Conservation (phyloP, 2,113 vertebrate species). For the Epinephelus cyanopodus region DNA sequence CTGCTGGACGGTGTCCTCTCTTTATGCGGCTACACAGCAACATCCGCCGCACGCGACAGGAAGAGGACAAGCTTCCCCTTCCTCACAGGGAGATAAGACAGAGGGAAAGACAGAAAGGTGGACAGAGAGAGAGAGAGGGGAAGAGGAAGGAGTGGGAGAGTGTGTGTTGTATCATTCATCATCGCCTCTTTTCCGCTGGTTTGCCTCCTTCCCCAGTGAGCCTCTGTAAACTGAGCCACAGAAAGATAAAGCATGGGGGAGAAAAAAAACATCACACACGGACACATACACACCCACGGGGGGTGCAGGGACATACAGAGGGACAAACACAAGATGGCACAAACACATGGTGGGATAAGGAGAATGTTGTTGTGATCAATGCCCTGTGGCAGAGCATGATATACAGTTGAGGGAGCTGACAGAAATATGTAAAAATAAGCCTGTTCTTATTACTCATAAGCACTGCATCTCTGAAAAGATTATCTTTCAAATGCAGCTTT, state of each 20-base stretch:
- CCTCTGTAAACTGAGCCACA: constrained; percentile 18
- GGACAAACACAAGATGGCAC: constrained; percentile 8
- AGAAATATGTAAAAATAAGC: background rate
- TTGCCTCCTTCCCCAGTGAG: constrained; percentile 53
- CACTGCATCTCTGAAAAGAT: background rate
- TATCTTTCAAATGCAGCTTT: background rate
- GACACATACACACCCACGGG: background rate
- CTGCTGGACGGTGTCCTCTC: constrained; percentile 51
- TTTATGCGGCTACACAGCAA: constrained; percentile 39
- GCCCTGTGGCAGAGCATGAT: constrained; percentile 13
- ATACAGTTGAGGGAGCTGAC: background rate
- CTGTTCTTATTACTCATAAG: background rate
- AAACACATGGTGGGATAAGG: background rate
- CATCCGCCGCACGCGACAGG: constrained; percentile 40
- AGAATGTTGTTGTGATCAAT: background rate
- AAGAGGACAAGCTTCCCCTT: constrained; percentile 57
- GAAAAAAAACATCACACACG: background rate
- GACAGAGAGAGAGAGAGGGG: constrained; percentile 4
- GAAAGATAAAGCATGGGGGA: constrained; percentile 3
- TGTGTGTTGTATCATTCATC: constrained; percentile 68
- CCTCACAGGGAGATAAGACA: constrained; percentile 39
- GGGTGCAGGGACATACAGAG: background rate
- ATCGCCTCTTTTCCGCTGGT: constrained; percentile 56
- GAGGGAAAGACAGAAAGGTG: constrained; percentile 1
- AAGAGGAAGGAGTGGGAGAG: constrained; percentile 39